Percentiles rank a stretch among this genome's conserved stretches.
Evolutionary conservation across 92 coral and sea anemone species (phyloP).

Genomic region (Zoanthus sansibaricus): DNA sequence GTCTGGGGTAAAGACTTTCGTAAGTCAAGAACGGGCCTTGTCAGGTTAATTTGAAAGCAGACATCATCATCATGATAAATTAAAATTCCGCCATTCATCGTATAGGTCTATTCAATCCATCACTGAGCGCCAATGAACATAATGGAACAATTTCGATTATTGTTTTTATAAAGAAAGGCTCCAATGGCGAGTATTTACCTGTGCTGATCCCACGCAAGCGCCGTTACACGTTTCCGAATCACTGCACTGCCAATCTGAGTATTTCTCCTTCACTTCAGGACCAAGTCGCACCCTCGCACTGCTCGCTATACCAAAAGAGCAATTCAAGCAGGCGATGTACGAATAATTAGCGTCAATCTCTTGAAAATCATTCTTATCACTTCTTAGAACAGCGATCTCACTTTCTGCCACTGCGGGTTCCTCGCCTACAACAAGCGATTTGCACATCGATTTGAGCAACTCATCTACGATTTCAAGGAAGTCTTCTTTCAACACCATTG

Average conservation of each 20-base stretch:
- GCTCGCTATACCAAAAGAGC: slow-evolving; percentile 49
- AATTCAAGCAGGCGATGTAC: slow-evolving; percentile 64
- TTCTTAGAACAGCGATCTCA: slow-evolving; percentile 62
- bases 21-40: no score
- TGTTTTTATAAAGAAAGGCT: no score
- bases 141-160: no score
- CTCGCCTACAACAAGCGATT: slow-evolving; percentile 72
- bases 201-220: slow-evolving; percentile 89
- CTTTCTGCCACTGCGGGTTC: slow-evolving; percentile 71
- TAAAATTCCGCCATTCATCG: no score
- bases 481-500: slow-evolving; percentile 64
- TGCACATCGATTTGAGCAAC: slow-evolving; percentile 80
- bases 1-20: no score
- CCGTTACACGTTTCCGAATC: slow-evolving; percentile 84
- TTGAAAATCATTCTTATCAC: slow-evolving; percentile 70
- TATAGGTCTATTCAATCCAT: no score
- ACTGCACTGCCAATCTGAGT: slow-evolving; percentile 80
- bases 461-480: slow-evolving; percentile 63
- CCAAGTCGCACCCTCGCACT: slow-evolving; percentile 81
- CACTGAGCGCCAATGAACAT: no score
- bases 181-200: slow-evolving; percentile 55
- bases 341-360: slow-evolving; percentile 60
- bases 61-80: no score
- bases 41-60: no score
- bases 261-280: slow-evolving; percentile 63